Base-by-base conservation (phyloP, 2,888 invertebrate species). In the Pteria penguin region DNA sequence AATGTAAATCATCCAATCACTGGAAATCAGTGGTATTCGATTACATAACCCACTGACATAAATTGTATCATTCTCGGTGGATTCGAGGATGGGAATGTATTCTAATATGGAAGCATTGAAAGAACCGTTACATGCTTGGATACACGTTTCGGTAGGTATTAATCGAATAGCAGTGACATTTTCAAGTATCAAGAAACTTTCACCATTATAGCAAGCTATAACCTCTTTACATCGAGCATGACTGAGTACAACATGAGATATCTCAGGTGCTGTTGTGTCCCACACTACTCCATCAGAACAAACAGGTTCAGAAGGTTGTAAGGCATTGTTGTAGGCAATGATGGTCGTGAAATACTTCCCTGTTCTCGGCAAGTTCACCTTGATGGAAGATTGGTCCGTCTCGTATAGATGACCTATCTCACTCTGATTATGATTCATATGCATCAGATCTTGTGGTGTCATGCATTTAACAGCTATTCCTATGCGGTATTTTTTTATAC, bases 271-370 rank as follows among this genome's bases (percentile, higher is more conserved):
- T 11, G 80, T 76, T 5, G 29, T 71, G 72, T 84, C 84, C 14
- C 72, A 76, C 2, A 62, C 73, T 22, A 88, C 75, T 11, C 88
- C 88, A 67, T 87, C 84, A 26, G 86, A 86, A 76, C 87, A 88
- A 5, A 74, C 84, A 5, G 78, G 71, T 1, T 62, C 36, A 2
- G 88, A 87, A 2, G 86, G 81, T 18, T 70, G 78, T 74, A 86
- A 61, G 4, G 87, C 88, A 61, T 82, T 76, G 69, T 88, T 88
- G 63, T 80, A 84, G 11, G 88, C 88, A n/a, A 87, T 74, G 22
- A 88, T 80, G 1, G 84, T 80, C 4, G 73, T 62, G 65, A 73
- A 81, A 36, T 79, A 82, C 26, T 76, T 80, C 4, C 86, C 87
- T 29, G 72, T 27, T 14, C 31, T 32, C 33, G 14, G 57, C 11